Evolutionary conservation across 2,888 invertebrate genomes (phyloP).

Genomic region (Pristionchus entomophagus): DNA sequence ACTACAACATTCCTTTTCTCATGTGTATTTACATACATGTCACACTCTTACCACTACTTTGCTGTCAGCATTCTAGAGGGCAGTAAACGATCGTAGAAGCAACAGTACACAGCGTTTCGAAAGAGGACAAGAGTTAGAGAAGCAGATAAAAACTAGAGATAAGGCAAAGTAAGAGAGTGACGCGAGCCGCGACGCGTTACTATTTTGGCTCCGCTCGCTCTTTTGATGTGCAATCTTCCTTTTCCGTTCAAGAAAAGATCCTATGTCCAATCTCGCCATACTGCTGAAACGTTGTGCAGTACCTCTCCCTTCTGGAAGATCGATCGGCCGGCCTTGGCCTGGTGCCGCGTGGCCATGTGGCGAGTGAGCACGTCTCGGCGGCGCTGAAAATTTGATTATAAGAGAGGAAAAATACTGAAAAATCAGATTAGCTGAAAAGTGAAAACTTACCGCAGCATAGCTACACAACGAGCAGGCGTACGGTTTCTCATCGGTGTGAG

Average conservation of each 20-base stretch:
- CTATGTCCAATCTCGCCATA: too few relatives aligned
- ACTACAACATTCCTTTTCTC: neutral
- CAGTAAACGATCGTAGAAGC: too few relatives aligned
- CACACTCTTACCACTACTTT: neutral
- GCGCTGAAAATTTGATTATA: constrained; percentile 59
- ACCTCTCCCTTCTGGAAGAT: constrained; percentile 51
- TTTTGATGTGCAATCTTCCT: too few relatives aligned
- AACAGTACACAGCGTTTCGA: too few relatives aligned
- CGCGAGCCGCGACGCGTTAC: too few relatives aligned
- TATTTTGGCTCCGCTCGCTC: too few relatives aligned
- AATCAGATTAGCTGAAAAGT: neutral
- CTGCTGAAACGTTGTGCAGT: too few relatives aligned
- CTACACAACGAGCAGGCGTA: constrained; percentile 70
- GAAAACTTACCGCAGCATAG: constrained; percentile 70
- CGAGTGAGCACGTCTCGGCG: constrained; percentile 73
- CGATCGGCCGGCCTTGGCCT: constrained; percentile 59
- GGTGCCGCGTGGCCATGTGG: constrained; percentile 73
- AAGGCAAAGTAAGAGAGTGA: too few relatives aligned
- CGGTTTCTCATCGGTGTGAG: constrained; percentile 74
- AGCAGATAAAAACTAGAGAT: too few relatives aligned
- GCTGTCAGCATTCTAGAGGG: neutral
- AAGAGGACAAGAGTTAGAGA: too few relatives aligned
- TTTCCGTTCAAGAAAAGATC: too few relatives aligned
- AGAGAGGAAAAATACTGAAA: neutral
- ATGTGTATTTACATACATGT: neutral